Base-by-base conservation (phyloP, 2,888 invertebrate species). In the Luffia ferchaultella region DNA sequence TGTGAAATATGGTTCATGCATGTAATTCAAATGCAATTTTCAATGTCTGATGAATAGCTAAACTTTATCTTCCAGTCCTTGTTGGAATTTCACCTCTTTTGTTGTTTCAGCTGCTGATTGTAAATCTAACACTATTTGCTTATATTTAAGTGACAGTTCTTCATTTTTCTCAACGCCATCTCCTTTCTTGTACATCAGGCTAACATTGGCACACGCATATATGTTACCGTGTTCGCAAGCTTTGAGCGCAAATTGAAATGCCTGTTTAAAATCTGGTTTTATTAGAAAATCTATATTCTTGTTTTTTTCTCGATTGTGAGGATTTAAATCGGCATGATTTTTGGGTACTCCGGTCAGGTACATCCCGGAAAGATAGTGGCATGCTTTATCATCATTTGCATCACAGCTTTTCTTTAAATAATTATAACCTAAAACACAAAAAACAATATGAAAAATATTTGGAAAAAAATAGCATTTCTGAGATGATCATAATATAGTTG, bases 201-300 rank as follows among this genome's bases (percentile, higher is more conserved):
- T 91, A 1, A 97, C 82, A 78, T 97, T 97, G 0, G 92, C 91
- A 79, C 98, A 98, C 0, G 94, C 93, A 64, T 91, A 92, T 68
- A 95, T 89, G 65, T 96, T 92, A 0, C 92, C 93, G 0, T 90
- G 73, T 54, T 95, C 92, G 69, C 98, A 98, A 0, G 92, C 93
- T 69, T 89, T 91, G 52, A 86, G 74, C 0, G 94, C 91, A 62
- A 88, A 92, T 41, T 89, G 78, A 68, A 94, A 93, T 0, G 96
- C 96, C 71, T 93, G 90, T 42, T 83, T 84, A 86, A 89, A 88
- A 63, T 96, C 89, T 55, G 89, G 87, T 47, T 79, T 80, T 18
- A 90, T 78, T 50, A 87, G 67, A 59, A 67, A 88, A 1, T 88
- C 87, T 57, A 76, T 69, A 48, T 71, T 73, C 58, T 68, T 70